Evolutionary conservation across 2,113 vertebrate genomes (phyloP).

Genomic region (Anguilla japonica): DNA sequence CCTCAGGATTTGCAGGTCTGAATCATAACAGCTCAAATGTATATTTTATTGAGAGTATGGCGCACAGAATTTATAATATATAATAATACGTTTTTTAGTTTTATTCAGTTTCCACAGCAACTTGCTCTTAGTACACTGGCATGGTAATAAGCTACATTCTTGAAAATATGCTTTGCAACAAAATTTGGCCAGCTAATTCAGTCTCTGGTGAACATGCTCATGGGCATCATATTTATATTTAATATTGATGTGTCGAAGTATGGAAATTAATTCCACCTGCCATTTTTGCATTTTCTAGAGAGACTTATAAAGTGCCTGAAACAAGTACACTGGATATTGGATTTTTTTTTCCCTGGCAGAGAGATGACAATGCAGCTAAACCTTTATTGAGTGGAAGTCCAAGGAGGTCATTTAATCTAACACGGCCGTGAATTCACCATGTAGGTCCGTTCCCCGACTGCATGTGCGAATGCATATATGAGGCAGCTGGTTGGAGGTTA

Average conservation of each 20-base stretch:
- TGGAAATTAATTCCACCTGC: background rate
- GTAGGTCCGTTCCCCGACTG: background rate
- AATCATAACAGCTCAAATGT: background rate
- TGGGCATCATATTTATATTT: background rate
- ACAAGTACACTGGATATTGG: background rate
- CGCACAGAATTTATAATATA: background rate
- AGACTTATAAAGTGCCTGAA: background rate
- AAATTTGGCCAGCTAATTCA: background rate
- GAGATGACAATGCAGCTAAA: background rate
- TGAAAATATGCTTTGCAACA: background rate
- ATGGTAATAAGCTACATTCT: background rate
- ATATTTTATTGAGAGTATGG: background rate
- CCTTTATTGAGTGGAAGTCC: background rate
- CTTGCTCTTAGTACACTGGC: background rate
- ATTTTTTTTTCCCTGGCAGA: background rate
- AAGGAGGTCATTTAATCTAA: background rate
- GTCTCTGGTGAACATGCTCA: background rate
- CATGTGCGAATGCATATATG: conserved; percentile 18
- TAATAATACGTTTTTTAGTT: background rate
- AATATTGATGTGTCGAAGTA: background rate
- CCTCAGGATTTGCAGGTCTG: too few species aligned
- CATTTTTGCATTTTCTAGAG: background rate
- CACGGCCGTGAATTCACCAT: background rate
- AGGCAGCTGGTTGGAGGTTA: conserved; percentile 17
- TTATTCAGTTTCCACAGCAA: background rate